Evolutionary conservation across 2,797 vertebrate genomes (phyloP), one percentile per base, ranked within the genome.

Genomic region (Yasuhikotakia modesta): DNA sequence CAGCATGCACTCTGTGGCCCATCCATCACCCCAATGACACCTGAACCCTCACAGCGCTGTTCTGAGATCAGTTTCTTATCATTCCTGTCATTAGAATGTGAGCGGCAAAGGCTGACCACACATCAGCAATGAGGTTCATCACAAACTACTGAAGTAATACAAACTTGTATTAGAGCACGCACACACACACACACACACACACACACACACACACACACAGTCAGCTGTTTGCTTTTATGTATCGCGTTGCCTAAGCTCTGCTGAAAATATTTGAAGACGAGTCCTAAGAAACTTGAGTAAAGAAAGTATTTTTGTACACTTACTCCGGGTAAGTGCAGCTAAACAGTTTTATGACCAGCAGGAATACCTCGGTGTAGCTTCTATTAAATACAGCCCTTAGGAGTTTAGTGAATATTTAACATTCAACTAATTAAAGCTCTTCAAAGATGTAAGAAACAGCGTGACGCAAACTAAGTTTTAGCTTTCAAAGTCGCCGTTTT

Each of bases 1-100:
- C 39, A 21, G 45, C 87, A 82, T 84, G 81, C 86, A 84, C 79
- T 83, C 64, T 52, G 58, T 83, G 87, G 82, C 57, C 79, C 83
- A 79, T 83, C 76, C 78, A 82, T 85, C 80, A 83, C 78, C 68
- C 73, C 39, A 55, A 19, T 60, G 60, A 79, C 73, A 78, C 71
- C 58, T 66, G 35, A 63, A 58, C 67, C 48, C 61, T 21, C 30
- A 66, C 76, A 22, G 67, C 70, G 6, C 78, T 79, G 76, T 46
- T 69, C 70, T 57, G 22, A 5, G 64, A 78, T 68, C 73, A 70
- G 73, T 11, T 17, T 67, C 22, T 61, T 11, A 27, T 72, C 74
- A 70, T 65, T 43, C 32, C 61, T 48, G 78, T 61, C 65, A 46
- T 67, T 71, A 52, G 48, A 30, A 72, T 43, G 58, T 32, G 14